Conservation (phyloP, 2,888 invertebrate genomes). For the Oxyteleia sp. region DNA sequence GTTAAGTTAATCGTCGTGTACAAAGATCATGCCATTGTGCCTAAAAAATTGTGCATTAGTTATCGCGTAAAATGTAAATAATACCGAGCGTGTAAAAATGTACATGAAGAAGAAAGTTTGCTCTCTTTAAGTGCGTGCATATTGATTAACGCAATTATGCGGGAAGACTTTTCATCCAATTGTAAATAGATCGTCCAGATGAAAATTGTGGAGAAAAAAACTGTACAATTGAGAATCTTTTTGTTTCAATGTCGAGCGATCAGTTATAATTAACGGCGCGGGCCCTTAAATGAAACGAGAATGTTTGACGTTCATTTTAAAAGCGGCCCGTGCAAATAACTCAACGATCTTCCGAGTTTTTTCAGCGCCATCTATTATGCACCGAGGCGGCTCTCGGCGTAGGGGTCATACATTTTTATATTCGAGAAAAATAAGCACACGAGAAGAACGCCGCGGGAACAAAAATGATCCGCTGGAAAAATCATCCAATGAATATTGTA, state of each 20-base stretch:
- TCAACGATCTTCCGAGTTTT: conserved; percentile 39
- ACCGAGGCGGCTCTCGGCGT: conserved; percentile 19
- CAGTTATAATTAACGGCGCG: conserved; percentile 18
- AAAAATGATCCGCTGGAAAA: no score
- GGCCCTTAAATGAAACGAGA: conserved; percentile 21
- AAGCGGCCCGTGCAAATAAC: conserved; percentile 38
- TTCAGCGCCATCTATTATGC: conserved; percentile 33
- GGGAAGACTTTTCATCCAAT: conserved; percentile 39
- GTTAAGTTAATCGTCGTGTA: conserved; percentile 74
- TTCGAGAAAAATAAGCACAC: neutral
- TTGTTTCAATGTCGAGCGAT: neutral
- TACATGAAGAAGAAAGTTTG: conserved; percentile 71
- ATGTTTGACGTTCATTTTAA: conserved; percentile 42
- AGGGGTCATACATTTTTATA: conserved; percentile 27
- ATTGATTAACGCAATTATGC: conserved; percentile 12
- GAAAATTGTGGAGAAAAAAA: neutral
- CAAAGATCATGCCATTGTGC: conserved; percentile 81
- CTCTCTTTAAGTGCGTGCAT: conserved; percentile 24
- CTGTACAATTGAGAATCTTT: neutral
- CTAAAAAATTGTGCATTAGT: conserved; percentile 70
- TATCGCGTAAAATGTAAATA: conserved; percentile 21
- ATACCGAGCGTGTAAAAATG: conserved; percentile 75
- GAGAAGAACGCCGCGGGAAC: no score
- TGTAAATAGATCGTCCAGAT: conserved; percentile 34
- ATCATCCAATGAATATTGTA: conserved; percentile 15